A percentile compares a stretch with the other conserved stretches of the same genome.
Evolutionary conservation across 1,140 invertebrate species (phyloP).

Genomic region (Notospermus geniculatus): DNA sequence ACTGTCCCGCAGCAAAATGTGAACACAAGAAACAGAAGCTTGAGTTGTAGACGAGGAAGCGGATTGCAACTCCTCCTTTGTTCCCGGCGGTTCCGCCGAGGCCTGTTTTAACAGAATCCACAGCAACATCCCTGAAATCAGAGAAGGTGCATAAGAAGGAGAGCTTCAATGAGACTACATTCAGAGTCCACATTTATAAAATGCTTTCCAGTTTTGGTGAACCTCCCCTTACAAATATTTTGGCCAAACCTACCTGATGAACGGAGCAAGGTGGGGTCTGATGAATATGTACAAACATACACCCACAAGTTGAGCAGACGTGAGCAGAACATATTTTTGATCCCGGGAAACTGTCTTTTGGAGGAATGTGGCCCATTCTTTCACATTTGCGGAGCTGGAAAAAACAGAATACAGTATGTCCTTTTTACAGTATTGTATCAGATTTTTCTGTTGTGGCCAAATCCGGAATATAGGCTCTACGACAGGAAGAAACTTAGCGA

Average conservation of each 20-base stretch:
- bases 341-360: slow-evolving; percentile 88
- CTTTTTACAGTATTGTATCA: not conserved
- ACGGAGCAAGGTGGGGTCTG: slow-evolving; percentile 78
- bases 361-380: slow-evolving; percentile 91
- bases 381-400: slow-evolving; percentile 86
- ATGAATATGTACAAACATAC: slow-evolving; percentile 96
- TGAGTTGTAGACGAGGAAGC: slow-evolving; percentile 86
- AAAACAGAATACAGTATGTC: slow-evolving; percentile 18
- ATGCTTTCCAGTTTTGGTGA: too few relatives aligned
- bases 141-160: too few relatives aligned
- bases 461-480: too few relatives aligned
- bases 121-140: slow-evolving; percentile 78
- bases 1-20: slow-evolving; percentile 98
- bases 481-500: too few relatives aligned
- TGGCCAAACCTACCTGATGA: slow-evolving; percentile 62
- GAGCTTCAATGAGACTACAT: too few relatives aligned
- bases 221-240: too few relatives aligned
- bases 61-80: slow-evolving; percentile 94
- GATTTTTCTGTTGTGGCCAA: slow-evolving; percentile 1
- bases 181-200: too few relatives aligned
- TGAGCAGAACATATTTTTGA: slow-evolving; percentile 85
- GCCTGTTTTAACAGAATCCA: slow-evolving; percentile 96
- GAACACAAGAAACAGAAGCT: slow-evolving; percentile 97
- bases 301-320: slow-evolving; percentile 95
- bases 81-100: slow-evolving; percentile 88